Conservation (phyloP, 2,797 vertebrate genomes). For the Poeciliopsis turneri region DNA sequence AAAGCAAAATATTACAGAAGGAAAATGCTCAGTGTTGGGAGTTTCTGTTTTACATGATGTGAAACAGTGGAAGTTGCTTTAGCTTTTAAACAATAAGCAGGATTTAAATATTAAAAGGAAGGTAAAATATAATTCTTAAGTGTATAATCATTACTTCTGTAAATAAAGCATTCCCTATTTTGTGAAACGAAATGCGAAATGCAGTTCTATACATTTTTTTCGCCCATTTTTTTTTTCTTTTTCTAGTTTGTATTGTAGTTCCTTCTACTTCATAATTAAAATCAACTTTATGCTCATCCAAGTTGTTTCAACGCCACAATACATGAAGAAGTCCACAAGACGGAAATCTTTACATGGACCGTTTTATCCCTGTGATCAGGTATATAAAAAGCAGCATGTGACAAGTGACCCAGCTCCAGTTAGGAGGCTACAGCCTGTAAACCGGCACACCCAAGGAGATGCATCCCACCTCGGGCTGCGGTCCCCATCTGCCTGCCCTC, state of each 20-base stretch:
- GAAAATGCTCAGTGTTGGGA: constrained; percentile 1
- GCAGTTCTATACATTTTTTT: background rate
- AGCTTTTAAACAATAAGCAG: background rate
- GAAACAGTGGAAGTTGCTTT: background rate
- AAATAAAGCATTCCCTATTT: background rate
- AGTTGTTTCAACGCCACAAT: background rate
- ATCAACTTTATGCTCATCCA: background rate
- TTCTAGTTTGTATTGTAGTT: background rate
- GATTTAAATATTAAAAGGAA: background rate
- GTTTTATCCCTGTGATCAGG: background rate
- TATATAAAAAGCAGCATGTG: constrained; percentile 34
- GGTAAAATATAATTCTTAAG: background rate
- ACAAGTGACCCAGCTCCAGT: constrained; percentile 50
- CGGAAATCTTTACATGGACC: background rate
- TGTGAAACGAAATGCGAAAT: background rate
- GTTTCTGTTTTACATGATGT: background rate
- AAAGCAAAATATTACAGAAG: background rate
- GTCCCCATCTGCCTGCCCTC: constrained; percentile 59
- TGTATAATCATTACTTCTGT: background rate
- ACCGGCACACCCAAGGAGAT: constrained; percentile 60
- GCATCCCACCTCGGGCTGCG: constrained; percentile 51
- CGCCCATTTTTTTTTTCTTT: background rate
- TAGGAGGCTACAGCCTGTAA: constrained; percentile 50
- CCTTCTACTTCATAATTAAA: background rate
- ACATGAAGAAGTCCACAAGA: background rate